phyloP scores from a whole-genome alignment of 2,888 invertebrate genomes.

The Sminthurinus aureus region DNA sequence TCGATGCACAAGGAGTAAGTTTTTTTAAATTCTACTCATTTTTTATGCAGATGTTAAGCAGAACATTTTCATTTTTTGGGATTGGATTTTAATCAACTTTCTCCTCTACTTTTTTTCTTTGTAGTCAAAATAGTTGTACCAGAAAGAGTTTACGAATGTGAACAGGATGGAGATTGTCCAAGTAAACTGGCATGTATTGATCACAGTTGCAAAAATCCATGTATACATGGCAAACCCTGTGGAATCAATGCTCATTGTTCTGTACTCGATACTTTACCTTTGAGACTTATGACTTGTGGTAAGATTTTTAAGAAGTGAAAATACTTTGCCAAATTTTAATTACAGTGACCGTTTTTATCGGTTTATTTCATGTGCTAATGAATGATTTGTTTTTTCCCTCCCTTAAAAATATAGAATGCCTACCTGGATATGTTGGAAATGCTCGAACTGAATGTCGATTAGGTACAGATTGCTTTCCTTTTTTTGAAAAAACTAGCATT shows the following conservation, averaged over 20 bases:
- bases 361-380: neutral
- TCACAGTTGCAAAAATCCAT: constrained; percentile 79
- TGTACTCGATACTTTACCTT: constrained; percentile 84
- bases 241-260: constrained; percentile 79
- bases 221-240: constrained; percentile 64
- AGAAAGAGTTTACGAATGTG: constrained; percentile 52
- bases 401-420: neutral
- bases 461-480: constrained; percentile 68
- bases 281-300: constrained; percentile 83
- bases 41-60: too few species aligned
- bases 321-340: neutral
- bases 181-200: constrained; percentile 80
- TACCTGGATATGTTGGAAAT: constrained; percentile 78
- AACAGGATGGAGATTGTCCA: constrained; percentile 76
- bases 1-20: constrained; percentile 72
- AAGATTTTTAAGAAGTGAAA: neutral
- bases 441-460: constrained; percentile 83
- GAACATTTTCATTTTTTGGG: too few species aligned
- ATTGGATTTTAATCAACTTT: too few species aligned
- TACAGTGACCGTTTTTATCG: neutral
- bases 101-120: neutral
- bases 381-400: neutral
- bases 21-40: too few species aligned
- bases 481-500: neutral
- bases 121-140: constrained; percentile 35